Evolutionary conservation across 92 coral and sea anemone species (phyloP).

Genomic region (Epizoanthus rinbou): DNA sequence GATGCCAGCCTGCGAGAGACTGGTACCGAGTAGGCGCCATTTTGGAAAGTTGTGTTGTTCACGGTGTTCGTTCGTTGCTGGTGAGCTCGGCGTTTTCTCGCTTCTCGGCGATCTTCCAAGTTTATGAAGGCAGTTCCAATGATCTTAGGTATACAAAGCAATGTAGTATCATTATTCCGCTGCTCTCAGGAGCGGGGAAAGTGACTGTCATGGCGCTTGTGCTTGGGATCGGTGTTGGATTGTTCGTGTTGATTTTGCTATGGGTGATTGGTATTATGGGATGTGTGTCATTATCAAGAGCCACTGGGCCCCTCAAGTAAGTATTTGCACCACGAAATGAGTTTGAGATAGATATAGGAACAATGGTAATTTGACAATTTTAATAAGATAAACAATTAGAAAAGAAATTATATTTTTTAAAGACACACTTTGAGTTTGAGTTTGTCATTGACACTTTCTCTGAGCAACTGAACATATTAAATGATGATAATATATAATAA

Average conservation of each 20-base stretch:
- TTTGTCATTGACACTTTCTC: too few relatives aligned
- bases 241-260: conserved; percentile 77
- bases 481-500: too few relatives aligned
- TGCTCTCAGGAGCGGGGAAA: conserved; percentile 1
- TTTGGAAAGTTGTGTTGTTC: neutral
- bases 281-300: conserved; percentile 88
- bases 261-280: conserved; percentile 93
- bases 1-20: neutral
- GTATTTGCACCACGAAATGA: neutral
- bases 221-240: conserved; percentile 92
- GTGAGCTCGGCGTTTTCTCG: too few relatives aligned
- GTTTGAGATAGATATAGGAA: neutral
- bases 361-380: too few relatives aligned
- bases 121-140: too few relatives aligned
- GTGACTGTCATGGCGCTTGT: conserved; percentile 77
- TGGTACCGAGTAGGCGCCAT: conserved; percentile 41
- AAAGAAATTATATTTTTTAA: too few relatives aligned
- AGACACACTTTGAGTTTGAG: too few relatives aligned
- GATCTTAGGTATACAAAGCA: neutral
- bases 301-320: conserved; percentile 87
- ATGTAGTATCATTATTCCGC: neutral
- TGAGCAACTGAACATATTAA: too few relatives aligned
- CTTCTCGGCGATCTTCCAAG: neutral
- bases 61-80: too few relatives aligned
- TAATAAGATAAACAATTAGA: too few relatives aligned